These are phyloP conservation scores for Parauchenoglanis ngamensis DNA, from an alignment of 2,797 vertebrate species.

Conservation along the genomic window DNA sequence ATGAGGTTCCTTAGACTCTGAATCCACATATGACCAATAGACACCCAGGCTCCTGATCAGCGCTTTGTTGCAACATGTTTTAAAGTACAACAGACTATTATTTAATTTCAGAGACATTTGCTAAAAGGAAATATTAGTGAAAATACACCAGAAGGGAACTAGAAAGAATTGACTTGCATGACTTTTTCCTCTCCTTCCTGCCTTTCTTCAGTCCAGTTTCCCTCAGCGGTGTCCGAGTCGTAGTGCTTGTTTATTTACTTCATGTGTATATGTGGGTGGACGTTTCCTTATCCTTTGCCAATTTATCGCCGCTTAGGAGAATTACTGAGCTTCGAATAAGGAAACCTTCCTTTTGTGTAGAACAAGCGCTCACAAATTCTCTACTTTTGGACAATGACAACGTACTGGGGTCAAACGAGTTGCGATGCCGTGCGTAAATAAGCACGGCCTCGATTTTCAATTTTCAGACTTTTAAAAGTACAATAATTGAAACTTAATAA, in stretches of 20 bases:
- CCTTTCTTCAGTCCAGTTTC: slow-evolving; percentile 4
- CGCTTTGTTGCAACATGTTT: not conserved
- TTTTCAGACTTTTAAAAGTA: not conserved
- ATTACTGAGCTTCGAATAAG: not conserved
- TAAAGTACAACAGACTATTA: not conserved
- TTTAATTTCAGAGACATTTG: not conserved
- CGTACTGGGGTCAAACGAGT: no score
- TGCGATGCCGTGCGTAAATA: not conserved
- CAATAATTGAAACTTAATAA: not conserved
- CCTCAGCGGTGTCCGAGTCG: not conserved
- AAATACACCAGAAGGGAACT: not conserved
- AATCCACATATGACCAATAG: no score
- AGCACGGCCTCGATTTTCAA: not conserved
- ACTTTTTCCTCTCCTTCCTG: not conserved
- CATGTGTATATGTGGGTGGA: not conserved
- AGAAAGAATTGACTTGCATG: not conserved
- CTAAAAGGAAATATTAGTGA: not conserved
- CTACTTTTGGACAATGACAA: not conserved
- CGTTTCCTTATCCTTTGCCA: slow-evolving; percentile 12
- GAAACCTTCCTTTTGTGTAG: not conserved
- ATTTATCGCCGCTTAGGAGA: not conserved
- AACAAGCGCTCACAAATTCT: not conserved
- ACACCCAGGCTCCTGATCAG: not conserved
- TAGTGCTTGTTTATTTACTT: slow-evolving; percentile 16
- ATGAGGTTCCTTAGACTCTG: not conserved